A percentile compares a stretch with the other conserved stretches of the same genome.
phyloP scores from a whole-genome alignment of 2,888 invertebrate genomes.

The Orthosia cruda region DNA sequence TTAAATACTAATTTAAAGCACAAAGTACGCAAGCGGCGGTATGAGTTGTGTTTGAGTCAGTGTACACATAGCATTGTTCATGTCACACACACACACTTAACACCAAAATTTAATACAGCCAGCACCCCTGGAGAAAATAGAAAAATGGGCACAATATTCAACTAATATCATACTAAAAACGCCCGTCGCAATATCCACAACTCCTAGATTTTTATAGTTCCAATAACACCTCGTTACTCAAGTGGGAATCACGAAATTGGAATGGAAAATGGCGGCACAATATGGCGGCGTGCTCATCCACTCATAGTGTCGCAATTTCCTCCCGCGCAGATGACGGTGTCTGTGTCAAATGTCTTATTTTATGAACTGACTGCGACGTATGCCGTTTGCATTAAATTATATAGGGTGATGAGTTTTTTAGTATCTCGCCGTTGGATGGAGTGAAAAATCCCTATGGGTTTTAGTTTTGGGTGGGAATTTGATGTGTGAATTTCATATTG shows the following conservation, averaged over 20 bases:
- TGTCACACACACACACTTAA: too few relatives aligned
- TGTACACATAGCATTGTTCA: background rate
- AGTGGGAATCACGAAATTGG: conserved; percentile 80
- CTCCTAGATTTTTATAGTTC: conserved; percentile 66
- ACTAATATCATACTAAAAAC: conserved; percentile 37
- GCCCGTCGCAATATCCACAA: conserved; percentile 56
- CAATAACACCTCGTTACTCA: conserved; percentile 75
- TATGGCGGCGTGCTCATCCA: conserved; percentile 76
- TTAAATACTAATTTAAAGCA: background rate
- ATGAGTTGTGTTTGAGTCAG: background rate
- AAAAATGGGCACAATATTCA: conserved; percentile 28
- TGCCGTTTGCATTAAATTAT: conserved; percentile 74
- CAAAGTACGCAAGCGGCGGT: too few relatives aligned
- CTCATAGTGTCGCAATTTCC: conserved; percentile 78
- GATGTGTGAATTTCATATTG: background rate
- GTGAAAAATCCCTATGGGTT: conserved; percentile 21
- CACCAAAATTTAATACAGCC: conserved; percentile 1
- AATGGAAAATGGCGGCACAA: conserved; percentile 81
- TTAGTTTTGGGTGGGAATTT: background rate
- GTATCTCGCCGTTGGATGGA: conserved; percentile 22
- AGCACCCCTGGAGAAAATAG: background rate
- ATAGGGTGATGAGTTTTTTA: conserved; percentile 65
- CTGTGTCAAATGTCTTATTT: conserved; percentile 80
- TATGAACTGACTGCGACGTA: conserved; percentile 72
- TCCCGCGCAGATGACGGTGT: conserved; percentile 74